phyloP scores from a whole-genome alignment of 2,797 vertebrate genomes.

The Salmo trutta region DNA sequence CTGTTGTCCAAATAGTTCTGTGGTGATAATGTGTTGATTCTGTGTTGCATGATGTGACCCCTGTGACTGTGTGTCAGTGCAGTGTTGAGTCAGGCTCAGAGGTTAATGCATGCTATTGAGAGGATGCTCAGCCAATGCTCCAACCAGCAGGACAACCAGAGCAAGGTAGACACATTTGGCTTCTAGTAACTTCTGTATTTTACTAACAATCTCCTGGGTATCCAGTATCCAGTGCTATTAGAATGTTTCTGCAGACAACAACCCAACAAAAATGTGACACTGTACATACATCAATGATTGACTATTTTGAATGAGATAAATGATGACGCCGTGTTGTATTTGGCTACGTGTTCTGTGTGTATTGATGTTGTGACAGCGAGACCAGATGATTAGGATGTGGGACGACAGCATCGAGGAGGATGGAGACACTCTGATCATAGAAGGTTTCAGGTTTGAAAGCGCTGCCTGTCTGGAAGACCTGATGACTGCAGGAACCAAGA shows the following conservation, averaged over 20 bases:
- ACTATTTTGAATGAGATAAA: not conserved
- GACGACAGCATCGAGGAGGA: constrained; percentile 39
- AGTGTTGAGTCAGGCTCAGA: constrained; percentile 59
- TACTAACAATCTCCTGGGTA: too few relatives aligned
- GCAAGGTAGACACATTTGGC: not conserved
- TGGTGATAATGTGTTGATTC: too few relatives aligned
- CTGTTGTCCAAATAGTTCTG: too few relatives aligned
- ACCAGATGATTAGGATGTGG: constrained; percentile 30
- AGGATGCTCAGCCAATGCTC: constrained; percentile 39
- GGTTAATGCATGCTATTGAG: constrained; percentile 54
- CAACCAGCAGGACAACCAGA: not conserved
- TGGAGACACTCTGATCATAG: constrained; percentile 58
- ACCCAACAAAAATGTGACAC: not conserved
- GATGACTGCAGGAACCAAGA: constrained; percentile 33
- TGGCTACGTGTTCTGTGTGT: constrained; percentile 23
- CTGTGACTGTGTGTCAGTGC: constrained; percentile 40
- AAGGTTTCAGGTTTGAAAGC: constrained; percentile 62
- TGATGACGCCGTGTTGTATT: not conserved
- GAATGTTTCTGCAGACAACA: too few relatives aligned
- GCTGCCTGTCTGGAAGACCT: constrained; percentile 49
- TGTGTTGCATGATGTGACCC: not conserved
- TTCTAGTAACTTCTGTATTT: too few relatives aligned
- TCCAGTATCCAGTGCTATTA: too few relatives aligned
- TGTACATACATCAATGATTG: not conserved
- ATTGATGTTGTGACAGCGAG: constrained; percentile 40